phyloP scores from a whole-genome alignment of 2,797 vertebrate species.

The Tachyglossus aculeatus region DNA sequence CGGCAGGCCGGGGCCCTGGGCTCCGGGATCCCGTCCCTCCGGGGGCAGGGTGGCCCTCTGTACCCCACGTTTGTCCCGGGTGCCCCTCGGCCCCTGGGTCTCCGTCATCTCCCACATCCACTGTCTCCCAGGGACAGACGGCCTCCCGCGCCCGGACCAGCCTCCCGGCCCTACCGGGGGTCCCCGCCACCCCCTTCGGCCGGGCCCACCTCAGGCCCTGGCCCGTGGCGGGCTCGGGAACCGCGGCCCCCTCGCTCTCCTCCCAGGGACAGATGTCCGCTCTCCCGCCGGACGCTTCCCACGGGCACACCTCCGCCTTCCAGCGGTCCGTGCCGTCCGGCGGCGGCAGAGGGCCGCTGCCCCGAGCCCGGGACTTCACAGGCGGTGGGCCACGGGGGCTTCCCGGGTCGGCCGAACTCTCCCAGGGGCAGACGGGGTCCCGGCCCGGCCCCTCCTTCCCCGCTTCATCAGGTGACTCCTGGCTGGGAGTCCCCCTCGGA shows the following conservation, averaged over 20 bases:
- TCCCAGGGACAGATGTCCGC: conserved; percentile 64
- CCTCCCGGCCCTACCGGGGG: conserved; percentile 53
- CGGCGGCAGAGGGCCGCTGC: no score
- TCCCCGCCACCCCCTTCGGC: no score
- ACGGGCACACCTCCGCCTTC: conserved; percentile 43
- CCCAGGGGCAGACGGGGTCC: conserved; percentile 55
- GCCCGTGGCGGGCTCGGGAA: background rate
- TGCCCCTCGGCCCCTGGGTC: background rate
- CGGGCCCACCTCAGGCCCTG: background rate
- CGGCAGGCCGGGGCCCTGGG: no score
- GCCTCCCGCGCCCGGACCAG: conserved; percentile 33
- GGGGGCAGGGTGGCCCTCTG: background rate
- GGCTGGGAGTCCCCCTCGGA: conserved; percentile 1
- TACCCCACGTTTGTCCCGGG: background rate
- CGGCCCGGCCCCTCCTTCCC: conserved; percentile 24
- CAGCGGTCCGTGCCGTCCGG: fast-evolving
- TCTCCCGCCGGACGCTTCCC: conserved; percentile 71
- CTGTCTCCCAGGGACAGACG: conserved; percentile 56
- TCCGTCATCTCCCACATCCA: background rate
- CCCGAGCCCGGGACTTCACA: no score
- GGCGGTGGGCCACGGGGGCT: background rate
- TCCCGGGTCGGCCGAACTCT: conserved; percentile 47
- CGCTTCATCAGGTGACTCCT: conserved; percentile 13
- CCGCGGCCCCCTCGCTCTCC: background rate
- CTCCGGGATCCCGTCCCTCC: no score